A percentile compares a stretch with the other conserved stretches of the same genome.
phyloP scores from a whole-genome alignment of 2,888 invertebrate species.

The Temnothorax rugatulus region DNA sequence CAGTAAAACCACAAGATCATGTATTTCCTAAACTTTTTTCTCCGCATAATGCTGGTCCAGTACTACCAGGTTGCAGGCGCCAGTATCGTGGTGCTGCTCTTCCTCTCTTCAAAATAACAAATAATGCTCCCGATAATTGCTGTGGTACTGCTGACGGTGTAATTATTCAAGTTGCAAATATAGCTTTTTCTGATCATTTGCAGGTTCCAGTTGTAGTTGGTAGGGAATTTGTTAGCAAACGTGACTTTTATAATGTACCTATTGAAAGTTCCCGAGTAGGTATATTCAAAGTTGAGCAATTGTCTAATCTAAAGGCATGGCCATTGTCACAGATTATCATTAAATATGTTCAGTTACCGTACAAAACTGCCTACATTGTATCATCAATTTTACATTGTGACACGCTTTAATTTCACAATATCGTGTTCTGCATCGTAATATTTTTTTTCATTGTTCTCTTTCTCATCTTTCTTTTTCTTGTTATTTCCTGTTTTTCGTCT shows the following conservation, averaged over 20 bases:
- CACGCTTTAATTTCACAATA: neutral
- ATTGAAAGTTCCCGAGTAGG: neutral
- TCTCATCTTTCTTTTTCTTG: constrained; percentile 3
- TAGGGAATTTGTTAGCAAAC: neutral
- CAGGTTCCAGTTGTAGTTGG: constrained; percentile 1
- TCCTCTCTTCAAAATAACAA: neutral
- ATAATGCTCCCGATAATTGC: neutral
- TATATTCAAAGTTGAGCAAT: neutral
- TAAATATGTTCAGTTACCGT: constrained; percentile 14
- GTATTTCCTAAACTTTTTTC: neutral
- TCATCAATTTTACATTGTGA: constrained; percentile 19
- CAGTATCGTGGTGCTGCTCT: constrained; percentile 3
- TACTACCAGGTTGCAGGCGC: neutral
- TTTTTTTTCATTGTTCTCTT: neutral
- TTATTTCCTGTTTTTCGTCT: neutral
- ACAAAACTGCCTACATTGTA: constrained; percentile 7
- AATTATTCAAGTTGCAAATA: neutral
- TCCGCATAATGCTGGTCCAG: neutral
- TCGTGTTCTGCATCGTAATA: neutral
- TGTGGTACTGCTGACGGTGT: neutral
- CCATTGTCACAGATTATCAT: neutral
- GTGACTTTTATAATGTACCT: constrained; percentile 17
- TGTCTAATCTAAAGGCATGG: neutral
- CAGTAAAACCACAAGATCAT: neutral
- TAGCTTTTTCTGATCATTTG: neutral